Evolutionary conservation across 2,113 vertebrate genomes (phyloP), one percentile per base, ranked within the genome.

Genomic region (Neodontobutis hainanensis): DNA sequence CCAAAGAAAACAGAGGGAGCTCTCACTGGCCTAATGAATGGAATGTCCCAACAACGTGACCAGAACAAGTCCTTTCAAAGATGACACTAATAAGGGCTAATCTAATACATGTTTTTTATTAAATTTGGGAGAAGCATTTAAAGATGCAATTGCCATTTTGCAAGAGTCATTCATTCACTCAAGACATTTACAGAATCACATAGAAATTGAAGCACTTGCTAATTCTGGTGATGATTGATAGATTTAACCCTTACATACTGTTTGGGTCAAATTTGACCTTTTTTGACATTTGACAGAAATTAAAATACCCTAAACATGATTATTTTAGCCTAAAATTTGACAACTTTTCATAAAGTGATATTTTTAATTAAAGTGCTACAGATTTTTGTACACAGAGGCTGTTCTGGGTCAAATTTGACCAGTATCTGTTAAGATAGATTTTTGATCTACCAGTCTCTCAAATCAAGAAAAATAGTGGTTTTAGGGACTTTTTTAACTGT

Each of bases 11-110:
- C 88, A 91, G 82, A 90, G 83, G 56, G 77, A 73, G 50, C 85
- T 75, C 81, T 92, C 81, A 85, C 77, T 79, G 53, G 45, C 75
- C 80, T 91, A 91, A 92, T 91, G 82, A 78, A 72, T 59, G 92
- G 91, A 93, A 93, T 92, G 90, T 93, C 75, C 84, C 88, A 49
- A 81, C 52, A 47, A 72, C 73, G 77, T 44, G 27, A 83, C 80
- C 32, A 6, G 16, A 19, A 86, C 51, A 86, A 81, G 62, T 57
- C 70, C 75, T 87, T 90, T 92, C 73, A 89, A 87, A 84, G 42
- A 58, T 55, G 44, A 11, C 72, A 73, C 49, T 92, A 93, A 93
- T 92, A 77, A 86, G 85, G 91, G 90, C 92, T 55, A 55, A 55
- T 55, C 51, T 55, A 55, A 55, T 55, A 36, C 91, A 92, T 92